phyloP scores from a whole-genome alignment of 1,140 invertebrate species.

The Holotrichia oblita region DNA sequence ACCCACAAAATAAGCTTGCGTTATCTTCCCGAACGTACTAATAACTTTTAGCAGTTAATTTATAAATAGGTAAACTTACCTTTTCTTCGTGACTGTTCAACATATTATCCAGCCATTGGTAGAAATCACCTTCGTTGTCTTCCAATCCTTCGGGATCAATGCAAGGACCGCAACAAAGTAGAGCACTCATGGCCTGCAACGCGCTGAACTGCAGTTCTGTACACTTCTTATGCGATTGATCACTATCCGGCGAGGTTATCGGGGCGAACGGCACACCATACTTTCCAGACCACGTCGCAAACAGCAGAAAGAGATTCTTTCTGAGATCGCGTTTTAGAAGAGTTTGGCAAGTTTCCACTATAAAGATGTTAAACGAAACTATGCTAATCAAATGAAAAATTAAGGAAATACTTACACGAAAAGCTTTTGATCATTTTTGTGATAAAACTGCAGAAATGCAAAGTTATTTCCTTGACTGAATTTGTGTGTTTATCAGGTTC shows the following conservation, averaged over 20 bases:
- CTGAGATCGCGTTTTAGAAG: constrained; percentile 88
- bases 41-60: too few relatives aligned
- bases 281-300: constrained; percentile 92
- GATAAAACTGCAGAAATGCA: constrained; percentile 95
- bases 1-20: constrained; percentile 19
- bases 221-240: constrained; percentile 61
- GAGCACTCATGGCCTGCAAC: constrained; percentile 90
- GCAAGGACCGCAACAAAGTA: constrained; percentile 94
- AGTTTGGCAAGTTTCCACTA: constrained; percentile 87
- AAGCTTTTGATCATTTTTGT: constrained; percentile 93
- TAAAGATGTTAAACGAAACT: constrained; percentile 44
- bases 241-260: constrained; percentile 43
- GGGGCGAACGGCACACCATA: constrained; percentile 66
- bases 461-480: constrained; percentile 82
- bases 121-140: constrained; percentile 94
- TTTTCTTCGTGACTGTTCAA: constrained; percentile 89
- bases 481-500: constrained; percentile 90
- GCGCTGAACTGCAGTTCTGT: constrained; percentile 75
- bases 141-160: constrained; percentile 86
- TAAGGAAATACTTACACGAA: constrained; percentile 71
- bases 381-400: too few relatives aligned
- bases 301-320: constrained; percentile 88
- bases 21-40: too few relatives aligned
- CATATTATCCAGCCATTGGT: constrained; percentile 92
- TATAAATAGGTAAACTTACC: too few relatives aligned